A percentile compares a stretch with the other conserved stretches of the same genome.
phyloP scores from a whole-genome alignment of 2,888 invertebrate genomes.

The Trisateles emortualis region DNA sequence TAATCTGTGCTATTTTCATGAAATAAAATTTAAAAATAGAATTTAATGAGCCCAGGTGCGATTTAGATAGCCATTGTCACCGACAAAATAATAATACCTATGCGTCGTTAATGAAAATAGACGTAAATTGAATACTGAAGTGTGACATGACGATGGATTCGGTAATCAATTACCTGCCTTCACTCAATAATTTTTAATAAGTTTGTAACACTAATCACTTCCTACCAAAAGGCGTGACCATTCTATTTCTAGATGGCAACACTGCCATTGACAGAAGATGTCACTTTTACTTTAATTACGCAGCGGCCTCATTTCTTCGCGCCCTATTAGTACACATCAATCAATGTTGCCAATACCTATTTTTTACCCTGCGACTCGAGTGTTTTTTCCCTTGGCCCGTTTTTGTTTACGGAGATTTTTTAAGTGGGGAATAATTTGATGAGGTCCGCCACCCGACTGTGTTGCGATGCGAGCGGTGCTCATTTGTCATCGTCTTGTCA shows the following conservation, averaged over 20 bases:
- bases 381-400: conserved; percentile 79
- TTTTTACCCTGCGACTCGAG: conserved; percentile 78
- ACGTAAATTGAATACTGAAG: conserved; percentile 51
- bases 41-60: background rate
- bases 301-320: conserved; percentile 84
- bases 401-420: conserved; percentile 86
- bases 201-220: conserved; percentile 84
- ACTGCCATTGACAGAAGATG: conserved; percentile 84
- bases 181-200: conserved; percentile 87
- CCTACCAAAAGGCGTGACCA: conserved; percentile 82
- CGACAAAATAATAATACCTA: conserved; percentile 15
- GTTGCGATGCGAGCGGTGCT: conserved; percentile 80
- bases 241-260: conserved; percentile 81
- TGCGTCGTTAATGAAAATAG: conserved; percentile 47
- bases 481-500: conserved; percentile 88
- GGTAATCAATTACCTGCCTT: conserved; percentile 82
- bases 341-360: conserved; percentile 87
- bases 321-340: conserved; percentile 87
- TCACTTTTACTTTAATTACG: conserved; percentile 86
- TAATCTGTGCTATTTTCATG: no score
- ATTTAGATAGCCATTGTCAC: background rate
- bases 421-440: conserved; percentile 87
- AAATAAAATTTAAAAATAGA: background rate
- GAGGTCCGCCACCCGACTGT: conserved; percentile 86
- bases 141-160: conserved; percentile 61